phyloP scores from a whole-genome alignment of 2,888 invertebrate species.

The Trimorus sp. region DNA sequence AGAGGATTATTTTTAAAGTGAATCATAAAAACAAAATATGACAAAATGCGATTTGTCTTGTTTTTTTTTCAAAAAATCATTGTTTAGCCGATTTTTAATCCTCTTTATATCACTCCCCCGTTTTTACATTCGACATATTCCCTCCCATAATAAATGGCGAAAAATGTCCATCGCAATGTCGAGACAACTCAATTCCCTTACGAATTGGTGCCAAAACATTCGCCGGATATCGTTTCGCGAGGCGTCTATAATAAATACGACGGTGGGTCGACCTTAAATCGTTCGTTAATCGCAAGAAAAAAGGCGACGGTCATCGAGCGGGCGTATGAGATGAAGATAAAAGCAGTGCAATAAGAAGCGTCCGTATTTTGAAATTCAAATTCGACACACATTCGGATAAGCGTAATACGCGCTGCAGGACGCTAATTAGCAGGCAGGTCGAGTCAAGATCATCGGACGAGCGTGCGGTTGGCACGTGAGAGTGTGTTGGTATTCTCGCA shows the following conservation, averaged over 20 bases:
- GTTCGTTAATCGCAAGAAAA: slow-evolving; percentile 12
- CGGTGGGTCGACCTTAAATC: slow-evolving; percentile 14
- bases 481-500: slow-evolving; percentile 33
- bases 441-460: slow-evolving; percentile 49
- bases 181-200: slow-evolving; percentile 37
- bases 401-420: slow-evolving; percentile 61
- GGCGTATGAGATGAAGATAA: slow-evolving; percentile 42
- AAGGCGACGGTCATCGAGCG: not conserved
- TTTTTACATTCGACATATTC: no score
- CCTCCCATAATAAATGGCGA: not conserved
- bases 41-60: no score
- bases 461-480: slow-evolving; percentile 44
- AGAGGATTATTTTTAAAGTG: no score
- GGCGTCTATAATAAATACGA: slow-evolving; percentile 38
- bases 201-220: slow-evolving; percentile 25
- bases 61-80: no score
- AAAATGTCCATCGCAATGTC: not conserved
- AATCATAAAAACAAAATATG: no score
- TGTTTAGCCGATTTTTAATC: no score
- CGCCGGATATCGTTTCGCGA: slow-evolving; percentile 33
- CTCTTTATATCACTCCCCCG: no score
- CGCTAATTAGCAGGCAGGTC: slow-evolving; percentile 60
- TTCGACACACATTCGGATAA: slow-evolving; percentile 63
- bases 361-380: slow-evolving; percentile 61
- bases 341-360: slow-evolving; percentile 48